phyloP scores from a whole-genome alignment of 2,797 vertebrate species.

The Salarias fasciatus region DNA sequence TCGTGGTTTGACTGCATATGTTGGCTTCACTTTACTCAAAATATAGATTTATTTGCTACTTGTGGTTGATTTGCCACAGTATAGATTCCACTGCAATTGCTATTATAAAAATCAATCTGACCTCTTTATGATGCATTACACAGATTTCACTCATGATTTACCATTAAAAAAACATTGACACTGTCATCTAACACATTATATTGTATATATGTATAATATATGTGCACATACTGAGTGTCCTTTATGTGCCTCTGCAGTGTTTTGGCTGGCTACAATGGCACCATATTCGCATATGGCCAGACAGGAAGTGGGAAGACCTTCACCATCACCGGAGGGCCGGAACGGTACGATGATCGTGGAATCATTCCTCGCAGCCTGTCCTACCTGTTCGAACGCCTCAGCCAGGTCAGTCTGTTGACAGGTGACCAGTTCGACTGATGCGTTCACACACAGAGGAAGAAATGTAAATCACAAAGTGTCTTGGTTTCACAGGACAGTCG shows the following conservation, averaged over 20 bases:
- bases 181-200: too few species aligned
- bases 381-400: slow-evolving; percentile 88
- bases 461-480: neutral
- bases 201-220: too few species aligned
- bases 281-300: slow-evolving; percentile 97
- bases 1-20: too few species aligned
- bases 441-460: neutral
- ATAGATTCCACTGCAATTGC: too few species aligned
- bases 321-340: slow-evolving; percentile 94
- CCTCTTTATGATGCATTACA: too few species aligned
- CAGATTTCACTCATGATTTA: too few species aligned
- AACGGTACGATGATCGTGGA: slow-evolving; percentile 90
- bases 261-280: slow-evolving; percentile 93
- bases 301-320: slow-evolving; percentile 98
- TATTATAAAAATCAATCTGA: too few species aligned
- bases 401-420: slow-evolving; percentile 75
- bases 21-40: too few species aligned
- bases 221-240: neutral
- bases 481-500: slow-evolving; percentile 85
- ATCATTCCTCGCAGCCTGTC: slow-evolving; percentile 94
- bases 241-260: slow-evolving; percentile 78
- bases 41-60: too few species aligned
- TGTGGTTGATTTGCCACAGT: too few species aligned
- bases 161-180: too few species aligned
- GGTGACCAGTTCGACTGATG: too few species aligned